Conservation (phyloP, 2,888 invertebrate genomes). For the Caenorhabditis afra region DNA sequence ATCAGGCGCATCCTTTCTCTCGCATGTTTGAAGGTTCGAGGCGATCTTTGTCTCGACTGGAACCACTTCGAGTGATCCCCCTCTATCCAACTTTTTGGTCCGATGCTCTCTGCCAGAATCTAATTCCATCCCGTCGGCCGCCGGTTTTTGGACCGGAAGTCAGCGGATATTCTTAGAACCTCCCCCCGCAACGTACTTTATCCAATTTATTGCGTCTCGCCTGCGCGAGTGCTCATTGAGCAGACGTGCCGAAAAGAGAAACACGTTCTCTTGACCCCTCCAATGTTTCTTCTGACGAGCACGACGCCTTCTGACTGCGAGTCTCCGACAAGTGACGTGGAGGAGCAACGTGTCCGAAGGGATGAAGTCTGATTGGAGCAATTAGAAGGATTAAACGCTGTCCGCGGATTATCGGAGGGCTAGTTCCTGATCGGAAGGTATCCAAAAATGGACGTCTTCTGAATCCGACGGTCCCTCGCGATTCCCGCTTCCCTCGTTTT, state of each 20-base stretch:
- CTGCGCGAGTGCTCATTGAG: slow-evolving; percentile 26
- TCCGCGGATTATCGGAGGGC: not conserved
- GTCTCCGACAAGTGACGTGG: not conserved
- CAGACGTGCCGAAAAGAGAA: slow-evolving; percentile 37
- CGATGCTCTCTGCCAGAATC: not conserved
- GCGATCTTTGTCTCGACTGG: too few species aligned
- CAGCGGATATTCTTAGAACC: slow-evolving; percentile 45
- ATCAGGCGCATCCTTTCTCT: too few species aligned
- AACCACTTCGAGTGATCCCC: too few species aligned
- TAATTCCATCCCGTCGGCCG: slow-evolving; percentile 22
- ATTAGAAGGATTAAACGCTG: slow-evolving; percentile 12
- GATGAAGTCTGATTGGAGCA: slow-evolving; percentile 8
- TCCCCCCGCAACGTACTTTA: slow-evolving; percentile 16
- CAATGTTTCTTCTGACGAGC: not conserved
- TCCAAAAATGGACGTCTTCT: not conserved
- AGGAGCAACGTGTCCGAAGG: slow-evolving; percentile 2
- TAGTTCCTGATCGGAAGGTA: not conserved
- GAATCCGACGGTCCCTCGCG: slow-evolving; percentile 17
- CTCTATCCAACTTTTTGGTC: not conserved
- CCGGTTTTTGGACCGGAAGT: slow-evolving; percentile 48
- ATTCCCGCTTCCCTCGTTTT: not conserved
- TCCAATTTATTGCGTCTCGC: slow-evolving; percentile 37
- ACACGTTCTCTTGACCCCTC: slow-evolving; percentile 35
- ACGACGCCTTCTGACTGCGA: not conserved
- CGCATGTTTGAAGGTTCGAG: too few species aligned